Evolutionary conservation across 1,140 invertebrate species (phyloP).

Genomic region (Apolygus lucorum): DNA sequence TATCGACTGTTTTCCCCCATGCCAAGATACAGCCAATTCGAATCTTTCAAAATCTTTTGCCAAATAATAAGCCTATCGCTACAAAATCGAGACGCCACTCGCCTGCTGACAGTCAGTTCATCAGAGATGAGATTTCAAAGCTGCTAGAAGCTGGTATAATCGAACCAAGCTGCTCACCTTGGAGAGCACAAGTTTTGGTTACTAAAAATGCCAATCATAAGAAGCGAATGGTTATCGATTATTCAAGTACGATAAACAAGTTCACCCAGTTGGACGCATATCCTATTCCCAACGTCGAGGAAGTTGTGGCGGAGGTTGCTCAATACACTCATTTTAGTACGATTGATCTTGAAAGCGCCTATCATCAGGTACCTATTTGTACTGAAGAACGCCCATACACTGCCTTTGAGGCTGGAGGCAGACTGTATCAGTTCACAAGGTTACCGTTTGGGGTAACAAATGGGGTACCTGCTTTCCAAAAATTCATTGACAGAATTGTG

Average conservation of each 20-base stretch:
- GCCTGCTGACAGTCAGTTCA: neutral
- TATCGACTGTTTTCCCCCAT: neutral
- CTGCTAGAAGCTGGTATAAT: neutral
- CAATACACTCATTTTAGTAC: too few species aligned
- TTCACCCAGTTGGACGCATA: neutral
- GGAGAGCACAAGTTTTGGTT: neutral
- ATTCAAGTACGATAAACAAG: too few species aligned
- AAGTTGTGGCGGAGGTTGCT: too few species aligned
- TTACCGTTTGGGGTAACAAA: too few species aligned
- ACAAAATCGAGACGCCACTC: neutral
- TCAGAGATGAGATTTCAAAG: neutral
- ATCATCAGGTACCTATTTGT: too few species aligned
- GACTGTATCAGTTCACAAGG: too few species aligned
- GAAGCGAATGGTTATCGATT: too few species aligned
- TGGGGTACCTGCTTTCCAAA: too few species aligned
- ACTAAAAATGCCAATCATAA: neutral
- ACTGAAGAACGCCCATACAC: too few species aligned
- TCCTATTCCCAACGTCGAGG: neutral
- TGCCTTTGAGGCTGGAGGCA: too few species aligned
- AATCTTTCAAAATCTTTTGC: neutral
- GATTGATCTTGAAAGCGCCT: too few species aligned
- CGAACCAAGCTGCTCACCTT: neutral
- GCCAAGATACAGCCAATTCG: neutral
- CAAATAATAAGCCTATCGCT: neutral
- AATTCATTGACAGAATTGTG: too few species aligned